Percentiles rank a stretch among this genome's conserved stretches.
phyloP scores from a whole-genome alignment of 2,888 invertebrate genomes.

The Andrena bucephala region DNA sequence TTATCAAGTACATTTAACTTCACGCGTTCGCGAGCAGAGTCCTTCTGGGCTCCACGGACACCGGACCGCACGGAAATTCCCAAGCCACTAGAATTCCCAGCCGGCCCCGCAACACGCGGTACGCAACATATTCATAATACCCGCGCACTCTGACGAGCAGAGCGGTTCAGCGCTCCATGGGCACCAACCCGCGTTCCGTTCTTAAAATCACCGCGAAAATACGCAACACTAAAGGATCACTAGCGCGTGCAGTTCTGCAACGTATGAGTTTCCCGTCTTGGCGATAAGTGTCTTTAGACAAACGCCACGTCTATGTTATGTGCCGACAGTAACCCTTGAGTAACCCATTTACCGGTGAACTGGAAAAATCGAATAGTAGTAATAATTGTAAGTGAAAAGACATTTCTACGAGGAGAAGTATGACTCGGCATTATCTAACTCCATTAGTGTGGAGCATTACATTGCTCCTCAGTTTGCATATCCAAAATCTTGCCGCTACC shows the following conservation, averaged over 20 bases:
- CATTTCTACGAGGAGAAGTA: slow-evolving; percentile 26
- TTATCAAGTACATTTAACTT: no score
- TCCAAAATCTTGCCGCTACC: slow-evolving; percentile 23
- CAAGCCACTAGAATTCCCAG: no score
- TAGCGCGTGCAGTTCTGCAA: not conserved
- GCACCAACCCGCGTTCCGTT: no score
- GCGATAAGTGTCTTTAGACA: slow-evolving; percentile 22
- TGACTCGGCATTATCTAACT: slow-evolving; percentile 28
- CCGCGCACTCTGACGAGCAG: no score
- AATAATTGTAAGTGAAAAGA: slow-evolving; percentile 3
- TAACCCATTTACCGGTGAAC: slow-evolving; percentile 57
- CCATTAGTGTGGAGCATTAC: slow-evolving; percentile 42
- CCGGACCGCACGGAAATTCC: no score
- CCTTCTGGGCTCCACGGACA: no score
- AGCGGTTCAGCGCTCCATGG: no score
- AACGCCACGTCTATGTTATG: slow-evolving; percentile 74
- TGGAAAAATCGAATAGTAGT: not conserved
- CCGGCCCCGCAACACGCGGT: no score
- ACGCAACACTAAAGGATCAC: no score
- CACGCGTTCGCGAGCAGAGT: no score
- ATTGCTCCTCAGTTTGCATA: slow-evolving; percentile 21
- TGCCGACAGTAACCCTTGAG: slow-evolving; percentile 30
- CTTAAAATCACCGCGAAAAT: no score
- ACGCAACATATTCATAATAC: no score
- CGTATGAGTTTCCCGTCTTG: slow-evolving; percentile 20